phyloP scores from a whole-genome alignment of 2,113 vertebrate species.

The Lepus timidus region DNA sequence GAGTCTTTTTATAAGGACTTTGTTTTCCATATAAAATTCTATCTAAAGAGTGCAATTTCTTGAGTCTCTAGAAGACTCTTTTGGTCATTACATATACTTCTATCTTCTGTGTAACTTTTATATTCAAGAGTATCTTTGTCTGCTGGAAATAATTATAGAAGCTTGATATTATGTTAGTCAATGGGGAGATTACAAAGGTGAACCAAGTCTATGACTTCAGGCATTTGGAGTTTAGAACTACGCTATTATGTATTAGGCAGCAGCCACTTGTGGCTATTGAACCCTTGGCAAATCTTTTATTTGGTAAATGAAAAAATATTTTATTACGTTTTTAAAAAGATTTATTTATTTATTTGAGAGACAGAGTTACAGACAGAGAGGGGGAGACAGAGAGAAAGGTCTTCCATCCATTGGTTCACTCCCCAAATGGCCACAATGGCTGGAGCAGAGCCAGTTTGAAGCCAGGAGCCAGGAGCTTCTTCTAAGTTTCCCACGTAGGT shows the following conservation, averaged over 20 bases:
- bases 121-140: neutral
- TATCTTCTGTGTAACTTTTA: neutral
- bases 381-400: no score
- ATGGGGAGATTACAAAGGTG: neutral
- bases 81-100: neutral
- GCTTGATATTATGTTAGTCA: neutral
- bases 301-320: no score
- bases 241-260: neutral
- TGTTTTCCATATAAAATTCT: conserved; percentile 63
- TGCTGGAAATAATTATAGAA: neutral
- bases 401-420: no score
- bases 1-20: conserved; percentile 55
- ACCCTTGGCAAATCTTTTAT: neutral
- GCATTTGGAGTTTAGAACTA: neutral
- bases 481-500: no score
- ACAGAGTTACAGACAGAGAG: no score
- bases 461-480: no score
- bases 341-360: no score
- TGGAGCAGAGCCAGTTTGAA: no score
- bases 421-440: no score
- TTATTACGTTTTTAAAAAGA: no score
- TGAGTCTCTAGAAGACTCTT: conserved; percentile 43
- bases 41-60: conserved; percentile 40
- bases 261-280: neutral
- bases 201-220: neutral